Percentiles rank a stretch among this genome's conserved stretches.
Conservation (phyloP, 2,113 vertebrate species). For the Lagopus leucura region DNA sequence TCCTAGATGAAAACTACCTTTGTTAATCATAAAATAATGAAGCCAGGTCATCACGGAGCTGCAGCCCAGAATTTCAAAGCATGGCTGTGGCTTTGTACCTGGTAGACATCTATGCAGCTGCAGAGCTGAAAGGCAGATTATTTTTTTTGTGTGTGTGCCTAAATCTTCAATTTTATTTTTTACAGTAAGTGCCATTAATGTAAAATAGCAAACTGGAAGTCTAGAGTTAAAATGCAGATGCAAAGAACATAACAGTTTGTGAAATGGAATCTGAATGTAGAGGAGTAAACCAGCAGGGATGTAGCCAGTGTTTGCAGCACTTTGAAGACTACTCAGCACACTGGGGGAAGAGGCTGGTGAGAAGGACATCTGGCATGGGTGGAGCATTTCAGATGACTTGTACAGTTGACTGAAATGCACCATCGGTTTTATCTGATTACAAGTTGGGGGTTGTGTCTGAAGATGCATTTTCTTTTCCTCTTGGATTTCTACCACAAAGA, state of each 20-base stretch:
- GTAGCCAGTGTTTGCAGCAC: background rate
- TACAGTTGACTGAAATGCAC: background rate
- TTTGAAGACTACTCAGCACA: background rate
- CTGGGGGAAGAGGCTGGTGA: background rate
- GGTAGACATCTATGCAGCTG: slow-evolving; percentile 44
- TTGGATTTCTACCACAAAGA: slow-evolving; percentile 1
- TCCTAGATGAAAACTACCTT: slow-evolving; percentile 8
- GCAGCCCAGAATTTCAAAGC: background rate
- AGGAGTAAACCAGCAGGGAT: background rate
- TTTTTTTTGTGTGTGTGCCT: slow-evolving; percentile 53
- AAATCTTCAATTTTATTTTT: background rate
- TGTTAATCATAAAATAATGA: background rate
- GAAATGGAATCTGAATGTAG: background rate
- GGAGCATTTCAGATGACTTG: background rate
- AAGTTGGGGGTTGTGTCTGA: slow-evolving; percentile 20
- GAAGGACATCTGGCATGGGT: accelerated
- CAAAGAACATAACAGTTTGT: background rate
- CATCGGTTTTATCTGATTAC: background rate
- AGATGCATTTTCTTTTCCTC: background rate
- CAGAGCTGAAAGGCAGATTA: slow-evolving; percentile 30
- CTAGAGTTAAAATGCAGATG: slow-evolving; percentile 31
- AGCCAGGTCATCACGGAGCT: background rate
- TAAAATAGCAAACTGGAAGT: slow-evolving; percentile 54
- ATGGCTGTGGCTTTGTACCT: background rate
- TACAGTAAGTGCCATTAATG: slow-evolving; percentile 80